Evolutionary conservation across 2,888 invertebrate species (phyloP).

Genomic region (Cantharis rustica): DNA sequence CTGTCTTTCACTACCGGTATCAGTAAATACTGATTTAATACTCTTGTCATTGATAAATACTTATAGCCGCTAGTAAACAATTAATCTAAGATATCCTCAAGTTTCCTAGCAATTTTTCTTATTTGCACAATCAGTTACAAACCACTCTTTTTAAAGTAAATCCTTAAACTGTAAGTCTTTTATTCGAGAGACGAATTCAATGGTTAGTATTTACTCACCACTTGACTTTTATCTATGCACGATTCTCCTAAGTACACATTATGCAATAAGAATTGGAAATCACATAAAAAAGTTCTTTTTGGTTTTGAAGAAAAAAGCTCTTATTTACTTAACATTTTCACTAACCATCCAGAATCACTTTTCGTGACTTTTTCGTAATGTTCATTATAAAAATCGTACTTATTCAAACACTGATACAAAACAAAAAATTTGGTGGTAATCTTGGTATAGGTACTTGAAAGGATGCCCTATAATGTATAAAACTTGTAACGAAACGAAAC

Average conservation of each 20-base stretch:
- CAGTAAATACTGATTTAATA: slow-evolving; percentile 7
- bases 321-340: not conserved
- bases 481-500: not conserved
- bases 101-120: not conserved
- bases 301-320: not conserved
- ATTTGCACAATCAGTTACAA: slow-evolving; percentile 2
- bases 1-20: slow-evolving; percentile 21
- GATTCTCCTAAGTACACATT: not conserved
- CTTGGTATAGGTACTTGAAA: not conserved
- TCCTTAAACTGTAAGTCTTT: not conserved
- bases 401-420: not conserved
- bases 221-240: not conserved
- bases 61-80: slow-evolving; percentile 2
- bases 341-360: not conserved
- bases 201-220: not conserved
- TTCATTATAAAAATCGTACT: not conserved
- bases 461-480: not conserved
- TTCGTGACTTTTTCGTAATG: not conserved
- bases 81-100: slow-evolving; percentile 5
- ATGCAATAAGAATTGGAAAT: not conserved
- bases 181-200: not conserved
- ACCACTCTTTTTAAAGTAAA: not conserved
- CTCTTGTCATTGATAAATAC: slow-evolving; percentile 6
- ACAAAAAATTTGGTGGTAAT: not conserved
- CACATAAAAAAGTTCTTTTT: not conserved